Conservation (phyloP, 64 coral and sea anemone species). For the Stichodactyla helianthus region DNA sequence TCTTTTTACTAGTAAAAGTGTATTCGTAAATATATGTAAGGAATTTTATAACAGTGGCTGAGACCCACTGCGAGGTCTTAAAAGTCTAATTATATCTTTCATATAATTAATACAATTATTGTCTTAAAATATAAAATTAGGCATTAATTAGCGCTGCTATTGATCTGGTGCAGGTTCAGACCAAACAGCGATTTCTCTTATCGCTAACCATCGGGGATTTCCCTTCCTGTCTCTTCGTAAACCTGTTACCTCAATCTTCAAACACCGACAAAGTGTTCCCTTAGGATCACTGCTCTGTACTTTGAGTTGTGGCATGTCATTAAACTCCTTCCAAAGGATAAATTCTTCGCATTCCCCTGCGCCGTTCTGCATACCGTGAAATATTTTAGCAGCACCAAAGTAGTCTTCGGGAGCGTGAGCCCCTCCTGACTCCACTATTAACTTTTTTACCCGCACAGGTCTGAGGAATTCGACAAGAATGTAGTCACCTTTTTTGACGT, state of each 20-base stretch:
- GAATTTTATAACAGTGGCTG: too few species aligned
- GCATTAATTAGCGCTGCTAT: background rate
- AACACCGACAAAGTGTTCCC: conserved; percentile 29
- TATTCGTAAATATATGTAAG: too few species aligned
- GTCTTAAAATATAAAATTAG: too few species aligned
- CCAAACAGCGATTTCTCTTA: conserved; percentile 72
- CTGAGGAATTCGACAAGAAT: conserved; percentile 41
- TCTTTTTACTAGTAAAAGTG: too few species aligned
- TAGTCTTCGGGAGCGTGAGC: conserved; percentile 51
- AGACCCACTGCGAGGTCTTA: too few species aligned
- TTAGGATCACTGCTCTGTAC: background rate
- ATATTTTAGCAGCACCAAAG: conserved; percentile 42
- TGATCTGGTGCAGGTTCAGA: background rate
- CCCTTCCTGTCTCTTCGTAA: conserved; percentile 21
- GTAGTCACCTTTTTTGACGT: conserved; percentile 35
- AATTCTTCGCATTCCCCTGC: conserved; percentile 16
- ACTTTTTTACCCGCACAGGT: background rate
- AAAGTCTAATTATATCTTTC: too few species aligned
- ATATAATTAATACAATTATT: too few species aligned
- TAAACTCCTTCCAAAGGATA: conserved; percentile 23
- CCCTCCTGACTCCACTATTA: conserved; percentile 55
- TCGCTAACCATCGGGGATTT: conserved; percentile 46
- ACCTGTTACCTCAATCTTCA: conserved; percentile 46
- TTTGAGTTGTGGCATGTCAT: conserved; percentile 22
- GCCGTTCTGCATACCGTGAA: background rate